Conservation (phyloP, 2,797 vertebrate species). For the Poecilia picta region DNA sequence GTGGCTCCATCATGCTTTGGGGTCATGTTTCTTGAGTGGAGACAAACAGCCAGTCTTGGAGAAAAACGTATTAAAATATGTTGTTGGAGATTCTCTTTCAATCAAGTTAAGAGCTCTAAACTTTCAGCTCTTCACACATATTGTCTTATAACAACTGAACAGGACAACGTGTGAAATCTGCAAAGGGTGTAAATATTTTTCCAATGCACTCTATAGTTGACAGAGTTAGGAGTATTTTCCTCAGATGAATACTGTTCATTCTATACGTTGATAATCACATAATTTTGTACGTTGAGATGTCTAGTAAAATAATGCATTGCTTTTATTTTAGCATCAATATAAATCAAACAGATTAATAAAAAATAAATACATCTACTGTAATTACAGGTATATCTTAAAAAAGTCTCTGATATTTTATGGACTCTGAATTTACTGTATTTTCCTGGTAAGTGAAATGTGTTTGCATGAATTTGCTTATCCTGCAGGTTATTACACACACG, state of each 20-base stretch:
- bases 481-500: slow-evolving; percentile 94
- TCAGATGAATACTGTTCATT: neutral
- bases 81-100: neutral
- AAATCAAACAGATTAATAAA: neutral
- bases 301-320: neutral
- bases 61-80: neutral
- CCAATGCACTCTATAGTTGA: neutral
- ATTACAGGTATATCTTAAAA: neutral
- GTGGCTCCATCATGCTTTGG: neutral
- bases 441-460: slow-evolving; percentile 4
- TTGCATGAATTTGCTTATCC: slow-evolving; percentile 20
- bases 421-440: neutral
- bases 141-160: too few relatives aligned
- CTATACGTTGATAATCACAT: neutral
- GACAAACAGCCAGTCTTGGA: neutral
- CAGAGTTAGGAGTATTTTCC: neutral
- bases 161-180: neutral
- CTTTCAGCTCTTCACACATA: neutral
- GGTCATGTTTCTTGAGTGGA: neutral
- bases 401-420: neutral
- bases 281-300: neutral
- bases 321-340: neutral
- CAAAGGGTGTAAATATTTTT: neutral
- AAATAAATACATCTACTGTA: neutral
- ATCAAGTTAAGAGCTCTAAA: neutral